These are phyloP conservation scores for Podarcis muralis DNA, from an alignment of 2,113 vertebrate species.

Conservation along the genomic window DNA sequence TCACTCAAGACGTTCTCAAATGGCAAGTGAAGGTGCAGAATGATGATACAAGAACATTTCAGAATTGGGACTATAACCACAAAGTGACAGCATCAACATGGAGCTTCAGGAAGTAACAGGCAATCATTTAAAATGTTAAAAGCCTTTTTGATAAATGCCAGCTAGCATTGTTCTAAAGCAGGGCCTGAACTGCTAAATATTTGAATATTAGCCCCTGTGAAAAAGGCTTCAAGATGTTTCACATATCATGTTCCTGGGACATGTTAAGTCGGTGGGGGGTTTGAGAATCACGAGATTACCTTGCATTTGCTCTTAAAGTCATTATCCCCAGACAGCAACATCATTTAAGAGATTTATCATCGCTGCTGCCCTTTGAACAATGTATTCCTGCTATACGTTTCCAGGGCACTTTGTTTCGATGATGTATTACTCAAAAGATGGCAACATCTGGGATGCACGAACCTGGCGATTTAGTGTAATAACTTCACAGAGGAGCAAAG, in stretches of 20 bases:
- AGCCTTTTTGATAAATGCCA: constrained; percentile 55
- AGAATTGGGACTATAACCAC: constrained; percentile 38
- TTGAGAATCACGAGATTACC: constrained; percentile 68
- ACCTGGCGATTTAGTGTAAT: constrained; percentile 64
- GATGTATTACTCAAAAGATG: constrained; percentile 73
- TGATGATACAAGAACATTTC: constrained; percentile 33
- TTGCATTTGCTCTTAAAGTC: constrained; percentile 79
- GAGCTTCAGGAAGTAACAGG: constrained; percentile 41
- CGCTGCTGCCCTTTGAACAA: constrained; percentile 74
- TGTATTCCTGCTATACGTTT: constrained; percentile 78
- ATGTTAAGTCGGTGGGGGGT: constrained; percentile 37
- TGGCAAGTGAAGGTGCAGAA: constrained; percentile 33
- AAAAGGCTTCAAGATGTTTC: constrained; percentile 69
- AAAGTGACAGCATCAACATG: constrained; percentile 41
- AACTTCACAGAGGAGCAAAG: constrained; percentile 50
- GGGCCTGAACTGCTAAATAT: constrained; percentile 63
- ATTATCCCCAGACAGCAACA: constrained; percentile 79
- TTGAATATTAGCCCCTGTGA: constrained; percentile 59
- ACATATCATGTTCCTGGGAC: constrained; percentile 61
- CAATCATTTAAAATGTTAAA: constrained; percentile 46
- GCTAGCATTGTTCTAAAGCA: constrained; percentile 61
- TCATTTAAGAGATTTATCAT: constrained; percentile 83
- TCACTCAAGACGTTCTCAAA: constrained; percentile 3
- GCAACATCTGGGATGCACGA: constrained; percentile 72
- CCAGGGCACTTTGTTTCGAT: constrained; percentile 68